phyloP scores from a whole-genome alignment of 2,113 vertebrate genomes.

The Aptenodytes patagonicus region DNA sequence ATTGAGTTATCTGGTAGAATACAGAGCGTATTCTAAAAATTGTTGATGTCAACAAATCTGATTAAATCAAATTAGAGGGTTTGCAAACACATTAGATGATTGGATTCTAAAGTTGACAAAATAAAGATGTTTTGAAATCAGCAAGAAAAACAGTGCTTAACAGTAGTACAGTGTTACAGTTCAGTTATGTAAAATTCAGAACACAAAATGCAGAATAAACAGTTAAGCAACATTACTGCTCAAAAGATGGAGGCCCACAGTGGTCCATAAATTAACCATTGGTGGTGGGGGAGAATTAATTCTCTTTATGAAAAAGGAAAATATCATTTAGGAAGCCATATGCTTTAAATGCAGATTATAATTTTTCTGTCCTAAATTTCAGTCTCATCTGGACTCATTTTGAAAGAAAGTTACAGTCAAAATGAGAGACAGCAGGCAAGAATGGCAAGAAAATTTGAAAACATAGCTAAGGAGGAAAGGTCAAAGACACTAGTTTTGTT shows the following conservation, averaged over 20 bases:
- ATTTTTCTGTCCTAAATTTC: not conserved
- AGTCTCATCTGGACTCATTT: not conserved
- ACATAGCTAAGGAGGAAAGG: not conserved
- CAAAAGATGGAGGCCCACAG: not conserved
- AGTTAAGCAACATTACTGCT: not conserved
- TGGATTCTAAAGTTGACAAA: not conserved
- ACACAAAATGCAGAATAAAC: not conserved
- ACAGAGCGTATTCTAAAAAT: not conserved
- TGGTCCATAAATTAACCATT: not conserved
- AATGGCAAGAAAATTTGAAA: not conserved
- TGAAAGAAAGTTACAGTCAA: not conserved
- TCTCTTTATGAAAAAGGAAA: not conserved
- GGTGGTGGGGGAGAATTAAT: accelerated
- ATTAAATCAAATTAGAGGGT: not conserved
- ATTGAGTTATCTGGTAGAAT: not conserved
- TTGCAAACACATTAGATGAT: not conserved
- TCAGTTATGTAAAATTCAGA: not conserved
- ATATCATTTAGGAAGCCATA: not conserved
- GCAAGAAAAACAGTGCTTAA: not conserved
- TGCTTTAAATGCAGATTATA: not conserved
- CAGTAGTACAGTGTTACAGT: not conserved
- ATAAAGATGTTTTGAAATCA: not conserved
- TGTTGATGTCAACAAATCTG: not conserved
- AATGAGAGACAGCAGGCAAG: not conserved
- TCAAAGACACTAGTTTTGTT: not conserved